A percentile compares a stretch with the other conserved stretches of the same genome.
These are phyloP conservation scores for Eupithecia subumbrata DNA, from an alignment of 2,888 invertebrate species.

Conservation along the genomic window DNA sequence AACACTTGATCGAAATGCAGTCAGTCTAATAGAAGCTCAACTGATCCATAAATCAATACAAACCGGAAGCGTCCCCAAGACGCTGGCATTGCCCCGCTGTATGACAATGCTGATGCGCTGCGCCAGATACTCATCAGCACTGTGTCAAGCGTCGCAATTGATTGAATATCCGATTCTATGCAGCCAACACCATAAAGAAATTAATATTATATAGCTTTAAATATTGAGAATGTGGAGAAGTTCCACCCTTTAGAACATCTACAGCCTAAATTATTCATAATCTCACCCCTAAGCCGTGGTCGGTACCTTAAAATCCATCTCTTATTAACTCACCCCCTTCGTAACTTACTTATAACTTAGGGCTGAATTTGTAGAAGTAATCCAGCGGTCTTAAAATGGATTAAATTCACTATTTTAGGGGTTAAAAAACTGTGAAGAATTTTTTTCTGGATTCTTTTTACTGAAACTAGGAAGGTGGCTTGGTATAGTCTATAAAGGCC, in stretches of 20 bases:
- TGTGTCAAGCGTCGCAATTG: neutral
- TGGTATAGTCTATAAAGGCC: neutral
- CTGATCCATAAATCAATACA: neutral
- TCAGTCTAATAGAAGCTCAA: neutral
- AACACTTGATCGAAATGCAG: too few relatives aligned
- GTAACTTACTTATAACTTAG: slow-evolving; percentile 56
- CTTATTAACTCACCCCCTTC: slow-evolving; percentile 58
- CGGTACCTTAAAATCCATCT: slow-evolving; percentile 57
- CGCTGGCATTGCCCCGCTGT: neutral
- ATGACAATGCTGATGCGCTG: neutral
- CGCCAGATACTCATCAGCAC: neutral
- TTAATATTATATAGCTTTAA: neutral
- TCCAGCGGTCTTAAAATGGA: slow-evolving; percentile 37
- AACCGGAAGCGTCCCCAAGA: too few relatives aligned
- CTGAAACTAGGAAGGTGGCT: neutral
- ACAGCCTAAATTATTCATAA: slow-evolving; percentile 57
- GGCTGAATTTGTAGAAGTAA: slow-evolving; percentile 49
- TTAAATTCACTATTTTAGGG: slow-evolving; percentile 26
- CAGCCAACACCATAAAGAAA: neutral
- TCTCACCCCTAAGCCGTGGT: slow-evolving; percentile 42
- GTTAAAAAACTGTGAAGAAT: neutral
- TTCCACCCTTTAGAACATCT: slow-evolving; percentile 4
- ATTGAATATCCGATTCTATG: neutral
- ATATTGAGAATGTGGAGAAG: neutral
- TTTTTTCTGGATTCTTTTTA: neutral